Conservation (phyloP, 2,888 invertebrate genomes). For the Noctua janthe region DNA sequence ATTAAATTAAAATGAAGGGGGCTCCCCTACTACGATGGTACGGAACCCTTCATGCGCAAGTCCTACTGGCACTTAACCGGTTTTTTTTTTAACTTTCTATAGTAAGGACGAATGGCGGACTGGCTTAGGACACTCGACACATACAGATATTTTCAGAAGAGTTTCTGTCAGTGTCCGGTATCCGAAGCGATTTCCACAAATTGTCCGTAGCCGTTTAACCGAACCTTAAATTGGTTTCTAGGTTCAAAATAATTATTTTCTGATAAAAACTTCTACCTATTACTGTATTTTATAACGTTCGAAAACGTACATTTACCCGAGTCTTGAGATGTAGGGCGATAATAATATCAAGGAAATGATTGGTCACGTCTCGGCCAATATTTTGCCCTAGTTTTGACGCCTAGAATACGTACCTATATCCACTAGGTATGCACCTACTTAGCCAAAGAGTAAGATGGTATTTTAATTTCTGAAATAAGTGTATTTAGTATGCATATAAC, state of each 20-base stretch:
- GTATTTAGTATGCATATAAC: background rate
- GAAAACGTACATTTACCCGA: background rate
- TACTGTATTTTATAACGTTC: background rate
- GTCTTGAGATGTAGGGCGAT: constrained; percentile 33
- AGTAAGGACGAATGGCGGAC: background rate
- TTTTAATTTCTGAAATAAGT: background rate
- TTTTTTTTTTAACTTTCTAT: background rate
- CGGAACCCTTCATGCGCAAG: too few relatives aligned
- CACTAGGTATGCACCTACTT: background rate
- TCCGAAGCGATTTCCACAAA: background rate
- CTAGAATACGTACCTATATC: constrained; percentile 4
- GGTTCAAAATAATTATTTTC: background rate
- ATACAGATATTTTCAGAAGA: background rate
- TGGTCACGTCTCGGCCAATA: constrained; percentile 51
- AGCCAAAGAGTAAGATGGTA: background rate
- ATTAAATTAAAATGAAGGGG: too few relatives aligned
- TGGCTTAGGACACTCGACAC: background rate
- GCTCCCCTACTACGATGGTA: too few relatives aligned
- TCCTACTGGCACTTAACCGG: too few relatives aligned
- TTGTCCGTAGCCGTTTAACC: background rate
- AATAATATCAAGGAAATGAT: constrained; percentile 50
- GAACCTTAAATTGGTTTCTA: background rate
- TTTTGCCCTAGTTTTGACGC: constrained; percentile 34
- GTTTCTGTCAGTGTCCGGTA: background rate
- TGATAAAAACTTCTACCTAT: background rate